Percentiles rank a stretch among this genome's conserved stretches.
Conservation (phyloP, 2,888 invertebrate species). For the Meandrusa payeni region DNA sequence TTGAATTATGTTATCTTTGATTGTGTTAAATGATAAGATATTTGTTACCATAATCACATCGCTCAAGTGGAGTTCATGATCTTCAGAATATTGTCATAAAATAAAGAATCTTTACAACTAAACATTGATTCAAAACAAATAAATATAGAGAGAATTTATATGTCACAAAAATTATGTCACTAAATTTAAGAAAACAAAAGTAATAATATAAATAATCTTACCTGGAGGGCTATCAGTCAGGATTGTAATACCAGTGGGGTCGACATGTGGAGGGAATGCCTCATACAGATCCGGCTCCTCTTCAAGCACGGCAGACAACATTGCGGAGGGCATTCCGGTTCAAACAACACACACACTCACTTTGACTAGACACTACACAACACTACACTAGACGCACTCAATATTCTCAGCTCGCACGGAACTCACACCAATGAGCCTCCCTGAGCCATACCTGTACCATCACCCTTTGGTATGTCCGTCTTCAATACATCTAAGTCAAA, state of each 20-base stretch:
- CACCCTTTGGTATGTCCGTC: slow-evolving; percentile 40
- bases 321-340: slow-evolving; percentile 82
- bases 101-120: no score
- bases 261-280: slow-evolving; percentile 91
- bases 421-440: slow-evolving; percentile 65
- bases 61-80: slow-evolving; percentile 3
- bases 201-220: slow-evolving; percentile 33
- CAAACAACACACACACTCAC: slow-evolving; percentile 54
- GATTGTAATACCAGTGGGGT: slow-evolving; percentile 88
- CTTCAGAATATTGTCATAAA: slow-evolving; percentile 5
- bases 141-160: no score
- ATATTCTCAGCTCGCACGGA: slow-evolving; percentile 51
- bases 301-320: slow-evolving; percentile 87
- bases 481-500: slow-evolving; percentile 70
- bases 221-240: slow-evolving; percentile 84
- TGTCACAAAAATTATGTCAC: no score
- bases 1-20: slow-evolving; percentile 19
- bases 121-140: no score
- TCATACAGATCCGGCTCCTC: slow-evolving; percentile 89
- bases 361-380: slow-evolving; percentile 66
- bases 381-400: slow-evolving; percentile 60
- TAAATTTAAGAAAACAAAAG: no score
- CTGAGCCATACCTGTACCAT: slow-evolving; percentile 53
- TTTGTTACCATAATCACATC: slow-evolving; percentile 5
- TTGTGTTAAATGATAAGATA: slow-evolving; percentile 20